Evolutionary conservation across 2,113 vertebrate genomes (phyloP).

Genomic region (Anarrhichthys ocellatus): DNA sequence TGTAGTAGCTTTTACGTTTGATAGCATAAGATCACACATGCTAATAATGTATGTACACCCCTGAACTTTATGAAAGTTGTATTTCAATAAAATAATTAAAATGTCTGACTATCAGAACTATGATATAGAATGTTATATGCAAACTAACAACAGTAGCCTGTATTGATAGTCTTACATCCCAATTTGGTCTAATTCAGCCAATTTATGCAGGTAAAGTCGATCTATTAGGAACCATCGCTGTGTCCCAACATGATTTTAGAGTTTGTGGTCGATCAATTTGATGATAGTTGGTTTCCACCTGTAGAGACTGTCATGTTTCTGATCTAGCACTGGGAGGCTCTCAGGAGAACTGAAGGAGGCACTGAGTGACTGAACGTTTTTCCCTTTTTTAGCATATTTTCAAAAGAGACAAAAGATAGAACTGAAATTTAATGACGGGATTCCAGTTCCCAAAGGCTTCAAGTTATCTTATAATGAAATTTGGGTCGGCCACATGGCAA

Average conservation of each 20-base stretch:
- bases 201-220: neutral
- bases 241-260: neutral
- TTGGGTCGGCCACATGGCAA: neutral
- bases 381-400: neutral
- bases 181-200: neutral
- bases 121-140: neutral
- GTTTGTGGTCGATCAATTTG: neutral
- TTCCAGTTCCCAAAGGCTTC: constrained; percentile 15
- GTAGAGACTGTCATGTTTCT: neutral
- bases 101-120: neutral
- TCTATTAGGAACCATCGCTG: neutral
- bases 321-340: neutral
- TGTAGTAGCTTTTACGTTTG: neutral
- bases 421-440: neutral
- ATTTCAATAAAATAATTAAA: neutral
- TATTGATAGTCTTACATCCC: neutral
- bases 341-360: constrained; percentile 7
- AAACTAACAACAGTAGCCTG: neutral
- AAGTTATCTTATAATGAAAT: neutral
- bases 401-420: neutral
- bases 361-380: constrained; percentile 4
- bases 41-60: constrained; percentile 8
- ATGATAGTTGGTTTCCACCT: neutral
- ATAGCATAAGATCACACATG: neutral
- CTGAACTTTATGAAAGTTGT: neutral